Evolutionary conservation across 1,140 invertebrate genomes (phyloP).

Genomic region (Whitmania pigra): DNA sequence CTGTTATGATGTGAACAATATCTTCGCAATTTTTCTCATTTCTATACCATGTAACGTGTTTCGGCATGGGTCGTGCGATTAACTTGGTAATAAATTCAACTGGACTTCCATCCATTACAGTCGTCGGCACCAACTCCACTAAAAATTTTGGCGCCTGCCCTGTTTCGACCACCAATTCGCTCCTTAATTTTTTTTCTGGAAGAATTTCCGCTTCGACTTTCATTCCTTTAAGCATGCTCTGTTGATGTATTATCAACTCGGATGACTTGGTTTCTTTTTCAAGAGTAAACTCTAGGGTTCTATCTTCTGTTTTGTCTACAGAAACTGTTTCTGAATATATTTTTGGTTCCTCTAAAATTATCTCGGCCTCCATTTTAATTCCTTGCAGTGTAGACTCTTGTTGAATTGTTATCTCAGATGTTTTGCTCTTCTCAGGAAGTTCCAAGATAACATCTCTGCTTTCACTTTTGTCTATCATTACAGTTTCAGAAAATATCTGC

Average conservation of each 20-base stretch:
- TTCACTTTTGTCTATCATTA: conserved; percentile 9
- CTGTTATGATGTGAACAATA: conserved; percentile 2
- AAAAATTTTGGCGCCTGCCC: conserved; percentile 14
- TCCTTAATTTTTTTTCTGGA: not conserved
- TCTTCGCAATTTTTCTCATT: conserved; percentile 10
- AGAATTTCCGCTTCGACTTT: conserved; percentile 16
- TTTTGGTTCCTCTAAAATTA: not conserved
- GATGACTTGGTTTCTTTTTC: not conserved
- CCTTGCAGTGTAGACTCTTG: not conserved
- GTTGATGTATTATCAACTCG: conserved; percentile 14
- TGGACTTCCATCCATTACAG: conserved; percentile 13
- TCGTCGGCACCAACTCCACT: conserved; percentile 6
- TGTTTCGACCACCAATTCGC: not conserved
- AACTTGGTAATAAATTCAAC: conserved; percentile 11
- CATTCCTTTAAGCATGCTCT: conserved; percentile 5
- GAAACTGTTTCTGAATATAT: conserved; percentile 11
- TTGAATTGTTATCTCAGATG: conserved; percentile 7
- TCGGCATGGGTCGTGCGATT: conserved; percentile 10
- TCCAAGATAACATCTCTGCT: not conserved
- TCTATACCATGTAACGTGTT: conserved; percentile 9
- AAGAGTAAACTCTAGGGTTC: not conserved
- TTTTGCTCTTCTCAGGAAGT: not conserved
- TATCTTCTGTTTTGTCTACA: conserved; percentile 9
- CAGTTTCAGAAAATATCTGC: conserved; percentile 16
- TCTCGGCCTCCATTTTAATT: not conserved